phyloP scores from a whole-genome alignment of 2,888 invertebrate species.

The Conops quadrifasciatus region DNA sequence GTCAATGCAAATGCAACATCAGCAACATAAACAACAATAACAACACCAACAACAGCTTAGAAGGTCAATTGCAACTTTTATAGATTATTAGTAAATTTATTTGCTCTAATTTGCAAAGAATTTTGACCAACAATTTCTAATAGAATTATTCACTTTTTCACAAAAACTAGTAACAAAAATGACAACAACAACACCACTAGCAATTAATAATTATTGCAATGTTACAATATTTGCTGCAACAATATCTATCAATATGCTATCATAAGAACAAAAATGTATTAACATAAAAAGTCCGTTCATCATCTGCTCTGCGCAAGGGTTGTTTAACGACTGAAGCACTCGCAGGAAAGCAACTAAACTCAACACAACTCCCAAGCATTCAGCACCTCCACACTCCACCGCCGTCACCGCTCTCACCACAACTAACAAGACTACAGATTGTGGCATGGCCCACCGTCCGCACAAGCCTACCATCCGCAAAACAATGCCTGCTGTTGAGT shows the following conservation, averaged over 20 bases:
- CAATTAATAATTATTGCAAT: not conserved
- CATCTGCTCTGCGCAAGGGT: slow-evolving; percentile 56
- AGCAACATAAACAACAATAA: slow-evolving; percentile 13
- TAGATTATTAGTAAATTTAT: not conserved
- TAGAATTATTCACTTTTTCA: no score
- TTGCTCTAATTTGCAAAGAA: no score
- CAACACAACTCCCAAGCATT: not conserved
- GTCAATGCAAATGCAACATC: not conserved
- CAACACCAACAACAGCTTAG: not conserved
- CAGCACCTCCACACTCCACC: no score
- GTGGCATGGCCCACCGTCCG: no score
- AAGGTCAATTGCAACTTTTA: not conserved
- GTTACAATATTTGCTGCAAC: not conserved
- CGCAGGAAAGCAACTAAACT: slow-evolving; percentile 42
- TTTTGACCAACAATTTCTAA: no score
- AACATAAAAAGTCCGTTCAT: no score
- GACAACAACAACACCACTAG: not conserved
- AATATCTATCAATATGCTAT: not conserved
- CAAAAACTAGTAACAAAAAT: not conserved
- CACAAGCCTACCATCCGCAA: not conserved
- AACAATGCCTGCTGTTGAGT: no score
- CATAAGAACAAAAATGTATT: slow-evolving; percentile 19
- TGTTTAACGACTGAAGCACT: slow-evolving; percentile 56
- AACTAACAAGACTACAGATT: not conserved
- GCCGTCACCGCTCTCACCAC: not conserved